A percentile compares a stretch with the other conserved stretches of the same genome.
Conservation (phyloP, 2,113 vertebrate genomes). For the Rhinoderma darwinii region DNA sequence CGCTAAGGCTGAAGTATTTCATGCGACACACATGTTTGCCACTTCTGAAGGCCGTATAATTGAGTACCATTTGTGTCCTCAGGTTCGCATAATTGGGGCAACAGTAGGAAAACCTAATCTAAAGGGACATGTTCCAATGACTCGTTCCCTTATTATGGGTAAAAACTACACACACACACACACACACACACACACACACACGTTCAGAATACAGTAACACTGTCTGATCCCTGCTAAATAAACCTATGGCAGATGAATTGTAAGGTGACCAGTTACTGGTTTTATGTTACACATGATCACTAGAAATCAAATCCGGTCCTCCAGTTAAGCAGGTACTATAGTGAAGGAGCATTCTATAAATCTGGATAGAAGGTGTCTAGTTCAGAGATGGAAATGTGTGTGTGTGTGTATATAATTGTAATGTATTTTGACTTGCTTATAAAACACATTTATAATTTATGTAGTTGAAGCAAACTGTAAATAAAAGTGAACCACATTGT, state of each 20-base stretch:
- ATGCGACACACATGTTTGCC: too few species aligned
- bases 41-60: neutral
- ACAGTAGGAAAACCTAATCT: too few species aligned
- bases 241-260: neutral
- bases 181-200: too few species aligned
- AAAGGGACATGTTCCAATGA: too few species aligned
- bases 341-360: slow-evolving; percentile 65
- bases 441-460: slow-evolving; percentile 64
- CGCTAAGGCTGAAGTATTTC: too few species aligned
- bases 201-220: neutral
- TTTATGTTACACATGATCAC: neutral
- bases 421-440: slow-evolving; percentile 66
- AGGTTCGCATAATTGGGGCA: neutral
- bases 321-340: slow-evolving; percentile 60
- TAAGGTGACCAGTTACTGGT: neutral
- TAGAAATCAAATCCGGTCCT: neutral
- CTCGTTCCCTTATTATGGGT: too few species aligned
- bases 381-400: slow-evolving; percentile 2
- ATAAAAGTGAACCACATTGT: slow-evolving; percentile 63
- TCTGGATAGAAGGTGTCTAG: slow-evolving; percentile 61
- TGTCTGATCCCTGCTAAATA: neutral
- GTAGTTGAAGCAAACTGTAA: slow-evolving; percentile 65
- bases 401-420: slow-evolving; percentile 32
- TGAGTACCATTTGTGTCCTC: neutral
- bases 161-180: neutral